These are phyloP conservation scores for Euzetes globulus DNA, from an alignment of 2,888 invertebrate genomes.

Conservation along the genomic window DNA sequence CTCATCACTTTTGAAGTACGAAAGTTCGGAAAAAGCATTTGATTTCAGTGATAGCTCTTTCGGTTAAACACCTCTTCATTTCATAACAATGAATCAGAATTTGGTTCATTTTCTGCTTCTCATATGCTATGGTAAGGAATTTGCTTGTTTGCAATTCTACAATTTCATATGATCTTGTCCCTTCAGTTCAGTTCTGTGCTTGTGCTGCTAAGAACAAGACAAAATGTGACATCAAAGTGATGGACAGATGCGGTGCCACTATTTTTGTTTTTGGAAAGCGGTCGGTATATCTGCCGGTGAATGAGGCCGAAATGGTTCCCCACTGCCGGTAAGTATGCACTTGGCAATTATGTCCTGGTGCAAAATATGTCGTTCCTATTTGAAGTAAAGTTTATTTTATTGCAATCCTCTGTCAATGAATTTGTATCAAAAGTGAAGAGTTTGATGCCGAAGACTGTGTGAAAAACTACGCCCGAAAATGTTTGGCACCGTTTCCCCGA, in stretches of 20 bases:
- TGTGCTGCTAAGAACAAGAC: slow-evolving; percentile 17
- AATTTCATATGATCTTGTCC: neutral
- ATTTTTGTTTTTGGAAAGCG: slow-evolving; percentile 35
- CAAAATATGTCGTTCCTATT: no score
- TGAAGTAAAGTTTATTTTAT: no score
- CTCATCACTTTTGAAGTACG: neutral
- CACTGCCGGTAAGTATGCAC: slow-evolving; percentile 32
- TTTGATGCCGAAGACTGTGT: slow-evolving; percentile 37
- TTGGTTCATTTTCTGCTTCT: neutral
- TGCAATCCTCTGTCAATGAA: no score
- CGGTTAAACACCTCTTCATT: neutral
- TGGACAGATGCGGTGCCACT: slow-evolving; percentile 33
- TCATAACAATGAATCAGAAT: neutral
- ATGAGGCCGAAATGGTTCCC: slow-evolving; percentile 36
- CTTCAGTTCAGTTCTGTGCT: neutral
- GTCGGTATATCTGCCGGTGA: slow-evolving; percentile 35
- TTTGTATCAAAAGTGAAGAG: slow-evolving; percentile 36
- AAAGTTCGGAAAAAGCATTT: neutral
- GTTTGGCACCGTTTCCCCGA: slow-evolving; percentile 33
- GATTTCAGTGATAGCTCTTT: neutral
- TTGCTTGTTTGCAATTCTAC: neutral
- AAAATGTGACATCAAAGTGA: slow-evolving; percentile 33
- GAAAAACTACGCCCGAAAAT: slow-evolving; percentile 34
- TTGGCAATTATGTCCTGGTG: no score
- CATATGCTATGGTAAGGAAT: slow-evolving; percentile 6